Base-by-base conservation (phyloP, 2,113 vertebrate species). In the Apus apus region DNA sequence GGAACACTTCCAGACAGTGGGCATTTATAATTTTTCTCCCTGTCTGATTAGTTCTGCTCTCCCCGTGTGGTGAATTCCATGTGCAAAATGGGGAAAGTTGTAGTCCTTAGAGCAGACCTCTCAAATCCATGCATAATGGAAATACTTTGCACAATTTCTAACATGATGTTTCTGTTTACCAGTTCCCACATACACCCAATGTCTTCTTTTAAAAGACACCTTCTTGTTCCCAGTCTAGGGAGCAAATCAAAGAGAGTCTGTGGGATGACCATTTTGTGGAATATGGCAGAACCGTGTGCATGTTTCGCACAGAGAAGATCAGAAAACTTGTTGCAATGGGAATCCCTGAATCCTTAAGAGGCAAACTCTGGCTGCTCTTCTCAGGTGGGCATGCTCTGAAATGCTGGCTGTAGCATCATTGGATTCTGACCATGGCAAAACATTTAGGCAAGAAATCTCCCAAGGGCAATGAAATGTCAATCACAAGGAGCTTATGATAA, bases 271-370 rank as follows among this genome's bases (percentile, higher is more conserved):
- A 99, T 89, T 99, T 99, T 83, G 73, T 84, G 0, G 99, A 99
- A 80, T 99, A 98, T 1, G 99, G 99, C 45, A 98, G 98, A 11
- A 99, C 99, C 0, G 98, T 99, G 57, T 99, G 99, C 95, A 99
- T 99, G 99, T 99, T 99, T 81, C 99, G 98, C 94, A 99, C 99
- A 0, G 99, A 99, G 86, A 99, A 99, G 94, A 99, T 98, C 94
- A 98, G 98, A 53, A 99, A 98, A 80, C 98, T 99, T 29, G 99
- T 99, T 53, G 98, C 99, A 74, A 99, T 99, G 98, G 99, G 99
- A 78, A 98, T 99, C 75, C 99, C 99, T 0, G 99, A 99, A 89
- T 98, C 98, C 3, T 97, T 99, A 74, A 97, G 99, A 16, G 99
- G 99, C 67, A 98, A 98, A 97, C 98, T 99, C 73, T 99, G 99